A percentile compares a stretch with the other conserved stretches of the same genome.
Evolutionary conservation across 2,888 invertebrate species (phyloP).

Genomic region (Antheraea yamamai): DNA sequence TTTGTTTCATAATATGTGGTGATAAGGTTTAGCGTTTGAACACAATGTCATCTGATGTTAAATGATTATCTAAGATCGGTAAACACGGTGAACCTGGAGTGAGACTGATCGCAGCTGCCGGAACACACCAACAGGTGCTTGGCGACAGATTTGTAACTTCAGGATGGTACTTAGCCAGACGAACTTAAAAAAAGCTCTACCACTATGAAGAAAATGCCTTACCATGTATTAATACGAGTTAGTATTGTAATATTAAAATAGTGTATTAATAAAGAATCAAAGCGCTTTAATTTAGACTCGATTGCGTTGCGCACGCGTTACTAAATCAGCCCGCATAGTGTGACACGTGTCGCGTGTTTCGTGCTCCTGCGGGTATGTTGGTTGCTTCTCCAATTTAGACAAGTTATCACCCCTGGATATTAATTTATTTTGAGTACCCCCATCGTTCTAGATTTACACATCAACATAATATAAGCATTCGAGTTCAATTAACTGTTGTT

Average conservation of each 20-base stretch:
- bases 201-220: too few species aligned
- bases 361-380: constrained; percentile 28
- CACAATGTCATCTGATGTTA: too few species aligned
- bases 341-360: constrained; percentile 24
- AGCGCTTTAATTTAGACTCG: constrained; percentile 33
- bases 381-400: constrained; percentile 28
- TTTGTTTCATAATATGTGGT: too few species aligned
- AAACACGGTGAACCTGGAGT: too few species aligned
- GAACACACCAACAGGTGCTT: too few species aligned
- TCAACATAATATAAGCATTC: constrained; percentile 42
- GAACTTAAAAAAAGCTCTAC: too few species aligned
- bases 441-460: constrained; percentile 72
- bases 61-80: too few species aligned
- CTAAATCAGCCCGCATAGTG: constrained; percentile 27
- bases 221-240: background rate
- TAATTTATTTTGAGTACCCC: constrained; percentile 59
- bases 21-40: too few species aligned
- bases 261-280: constrained; percentile 17
- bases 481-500: constrained; percentile 34
- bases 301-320: constrained; percentile 28
- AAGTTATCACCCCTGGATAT: constrained; percentile 59
- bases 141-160: too few species aligned
- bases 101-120: too few species aligned
- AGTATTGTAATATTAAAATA: background rate
- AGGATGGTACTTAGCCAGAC: too few species aligned